Conservation (phyloP, 1,140 invertebrate species). For the Trachelipus rathkii region DNA sequence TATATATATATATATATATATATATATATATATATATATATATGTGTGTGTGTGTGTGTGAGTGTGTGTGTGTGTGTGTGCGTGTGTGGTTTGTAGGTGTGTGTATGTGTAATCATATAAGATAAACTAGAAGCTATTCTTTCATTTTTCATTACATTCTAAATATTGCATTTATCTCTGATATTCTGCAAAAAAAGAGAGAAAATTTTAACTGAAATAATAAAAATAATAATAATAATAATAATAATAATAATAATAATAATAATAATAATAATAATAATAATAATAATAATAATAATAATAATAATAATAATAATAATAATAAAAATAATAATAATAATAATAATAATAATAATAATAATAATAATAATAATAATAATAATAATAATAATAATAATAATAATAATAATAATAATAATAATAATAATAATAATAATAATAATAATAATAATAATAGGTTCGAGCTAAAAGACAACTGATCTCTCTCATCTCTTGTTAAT, state of each 20-base stretch:
- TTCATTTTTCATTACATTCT: too few species aligned
- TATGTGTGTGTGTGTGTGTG: too few species aligned
- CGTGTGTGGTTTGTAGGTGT: too few species aligned
- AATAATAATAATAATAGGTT: not conserved
- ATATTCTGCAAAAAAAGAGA: too few species aligned
- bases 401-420: not conserved
- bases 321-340: conserved; percentile 2
- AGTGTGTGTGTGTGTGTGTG: too few species aligned
- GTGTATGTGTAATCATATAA: too few species aligned
- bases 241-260: conserved; percentile 8
- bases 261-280: not conserved
- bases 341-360: not conserved
- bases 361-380: conserved; percentile 13
- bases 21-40: too few species aligned
- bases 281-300: not conserved
- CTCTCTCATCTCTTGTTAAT: too few species aligned
- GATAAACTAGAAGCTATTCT: too few species aligned
- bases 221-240: conserved; percentile 3
- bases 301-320: not conserved
- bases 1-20: too few species aligned
- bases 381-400: conserved; percentile 7
- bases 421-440: not conserved
- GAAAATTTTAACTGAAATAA: not conserved
- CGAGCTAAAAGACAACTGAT: not conserved
- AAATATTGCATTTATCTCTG: too few species aligned